Evolutionary conservation across 2,888 invertebrate species (phyloP).

Genomic region (Cabera pusaria): DNA sequence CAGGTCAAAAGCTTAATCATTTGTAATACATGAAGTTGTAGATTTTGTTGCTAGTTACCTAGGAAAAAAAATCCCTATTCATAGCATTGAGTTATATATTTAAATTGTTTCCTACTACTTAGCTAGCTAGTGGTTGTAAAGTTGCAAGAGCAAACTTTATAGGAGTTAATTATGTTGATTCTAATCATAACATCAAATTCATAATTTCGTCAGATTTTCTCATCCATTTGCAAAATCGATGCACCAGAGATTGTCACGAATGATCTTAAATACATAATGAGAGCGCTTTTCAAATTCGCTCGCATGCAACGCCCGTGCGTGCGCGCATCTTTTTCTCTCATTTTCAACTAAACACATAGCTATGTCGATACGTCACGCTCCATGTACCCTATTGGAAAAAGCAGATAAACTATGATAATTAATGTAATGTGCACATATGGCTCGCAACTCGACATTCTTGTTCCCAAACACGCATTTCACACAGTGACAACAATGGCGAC

Average conservation of each 20-base stretch:
- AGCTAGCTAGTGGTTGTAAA: too few species aligned
- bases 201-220: too few species aligned
- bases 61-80: too few species aligned
- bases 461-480: constrained; percentile 53
- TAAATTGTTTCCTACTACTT: too few species aligned
- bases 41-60: too few species aligned
- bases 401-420: constrained; percentile 80
- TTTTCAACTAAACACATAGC: constrained; percentile 58
- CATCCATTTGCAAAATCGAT: constrained; percentile 15
- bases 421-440: constrained; percentile 66
- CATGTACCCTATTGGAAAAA: constrained; percentile 77
- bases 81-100: too few species aligned
- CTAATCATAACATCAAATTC: too few species aligned
- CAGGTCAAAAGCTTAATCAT: too few species aligned
- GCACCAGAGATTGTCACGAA: constrained; percentile 27
- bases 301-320: constrained; percentile 66
- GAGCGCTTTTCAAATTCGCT: constrained; percentile 75
- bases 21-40: too few species aligned
- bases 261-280: constrained; percentile 42
- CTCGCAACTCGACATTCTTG: constrained; percentile 52
- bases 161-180: too few species aligned
- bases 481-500: constrained; percentile 45
- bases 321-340: constrained; percentile 61
- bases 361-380: constrained; percentile 72
- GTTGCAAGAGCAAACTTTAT: too few species aligned